Conservation (phyloP, 2,888 invertebrate genomes). For the Eulithis testata region DNA sequence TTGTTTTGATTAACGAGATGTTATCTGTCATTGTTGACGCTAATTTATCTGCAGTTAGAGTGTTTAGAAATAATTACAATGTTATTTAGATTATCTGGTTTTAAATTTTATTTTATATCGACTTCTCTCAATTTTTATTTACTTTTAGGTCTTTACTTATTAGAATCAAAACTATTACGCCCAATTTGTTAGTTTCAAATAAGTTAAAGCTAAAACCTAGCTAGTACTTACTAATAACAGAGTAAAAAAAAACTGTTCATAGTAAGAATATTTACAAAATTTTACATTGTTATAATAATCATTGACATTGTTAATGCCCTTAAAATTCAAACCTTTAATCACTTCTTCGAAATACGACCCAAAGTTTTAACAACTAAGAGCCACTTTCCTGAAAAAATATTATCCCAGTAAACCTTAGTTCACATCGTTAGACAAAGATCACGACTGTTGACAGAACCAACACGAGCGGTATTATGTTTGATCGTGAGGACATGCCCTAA, state of each 20-base stretch:
- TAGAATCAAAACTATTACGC: no score
- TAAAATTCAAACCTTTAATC: neutral
- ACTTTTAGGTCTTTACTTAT: no score
- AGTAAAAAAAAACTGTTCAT: no score
- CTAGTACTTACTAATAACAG: no score
- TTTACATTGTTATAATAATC: no score
- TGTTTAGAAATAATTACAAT: slow-evolving; percentile 7
- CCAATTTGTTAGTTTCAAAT: no score
- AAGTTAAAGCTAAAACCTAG: no score
- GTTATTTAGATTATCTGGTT: neutral
- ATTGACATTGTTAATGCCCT: no score
- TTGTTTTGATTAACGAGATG: slow-evolving; percentile 47
- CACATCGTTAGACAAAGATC: slow-evolving; percentile 60
- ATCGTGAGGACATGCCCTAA: slow-evolving; percentile 56
- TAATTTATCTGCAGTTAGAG: slow-evolving; percentile 45
- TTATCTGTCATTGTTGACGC: slow-evolving; percentile 40
- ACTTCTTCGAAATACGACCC: neutral
- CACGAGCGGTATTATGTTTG: slow-evolving; percentile 54
- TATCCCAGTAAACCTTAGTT: slow-evolving; percentile 51
- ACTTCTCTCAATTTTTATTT: neutral
- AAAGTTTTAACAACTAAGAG: slow-evolving; percentile 7
- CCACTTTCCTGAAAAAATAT: slow-evolving; percentile 63
- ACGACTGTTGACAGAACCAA: slow-evolving; percentile 56
- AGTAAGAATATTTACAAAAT: no score
- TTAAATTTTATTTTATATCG: neutral